A percentile compares a stretch with the other conserved stretches of the same genome.
Conservation (phyloP, 2,888 invertebrate genomes). For the Gymnosoma rotundatum region DNA sequence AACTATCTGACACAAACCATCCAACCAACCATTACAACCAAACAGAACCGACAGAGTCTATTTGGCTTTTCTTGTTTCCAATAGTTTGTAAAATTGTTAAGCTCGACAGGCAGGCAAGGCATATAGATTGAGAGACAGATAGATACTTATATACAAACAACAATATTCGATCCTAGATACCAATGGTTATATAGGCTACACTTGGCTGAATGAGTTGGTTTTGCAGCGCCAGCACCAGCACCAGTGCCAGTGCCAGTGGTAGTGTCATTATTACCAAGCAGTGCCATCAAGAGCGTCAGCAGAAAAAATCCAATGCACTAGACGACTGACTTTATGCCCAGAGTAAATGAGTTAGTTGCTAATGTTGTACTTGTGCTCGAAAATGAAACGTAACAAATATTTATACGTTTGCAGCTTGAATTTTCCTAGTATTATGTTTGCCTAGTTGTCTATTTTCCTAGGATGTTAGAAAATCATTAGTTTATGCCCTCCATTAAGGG, state of each 20-base stretch:
- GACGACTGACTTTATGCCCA: constrained; percentile 20
- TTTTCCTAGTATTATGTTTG: constrained; percentile 71
- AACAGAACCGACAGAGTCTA: constrained; percentile 17
- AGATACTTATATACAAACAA: constrained; percentile 1
- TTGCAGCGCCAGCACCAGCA: constrained; percentile 6
- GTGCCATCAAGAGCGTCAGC: constrained; percentile 17
- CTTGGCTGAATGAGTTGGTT: constrained; percentile 39
- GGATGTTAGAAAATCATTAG: constrained; percentile 71
- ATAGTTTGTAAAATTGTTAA: constrained; percentile 35
- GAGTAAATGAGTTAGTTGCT: constrained; percentile 44
- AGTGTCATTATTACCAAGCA: constrained; percentile 4
- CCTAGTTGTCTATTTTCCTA: constrained; percentile 71
- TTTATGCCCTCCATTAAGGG: constrained; percentile 69
- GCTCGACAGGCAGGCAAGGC: constrained; percentile 23
- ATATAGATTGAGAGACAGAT: neutral
- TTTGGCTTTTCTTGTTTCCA: constrained; percentile 36
- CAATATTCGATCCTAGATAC: constrained; percentile 55
- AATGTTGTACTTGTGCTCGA: constrained; percentile 57
- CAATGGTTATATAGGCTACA: constrained; percentile 54
- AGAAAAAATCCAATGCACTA: constrained; percentile 38
- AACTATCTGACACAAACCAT: constrained; percentile 55
- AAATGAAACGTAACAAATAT: constrained; percentile 44
- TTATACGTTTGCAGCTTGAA: constrained; percentile 66
- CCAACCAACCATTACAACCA: constrained; percentile 50
- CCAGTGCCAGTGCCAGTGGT: constrained; percentile 22